Evolutionary conservation across 1,140 invertebrate genomes (phyloP).

Genomic region (Palaemon carinicauda): DNA sequence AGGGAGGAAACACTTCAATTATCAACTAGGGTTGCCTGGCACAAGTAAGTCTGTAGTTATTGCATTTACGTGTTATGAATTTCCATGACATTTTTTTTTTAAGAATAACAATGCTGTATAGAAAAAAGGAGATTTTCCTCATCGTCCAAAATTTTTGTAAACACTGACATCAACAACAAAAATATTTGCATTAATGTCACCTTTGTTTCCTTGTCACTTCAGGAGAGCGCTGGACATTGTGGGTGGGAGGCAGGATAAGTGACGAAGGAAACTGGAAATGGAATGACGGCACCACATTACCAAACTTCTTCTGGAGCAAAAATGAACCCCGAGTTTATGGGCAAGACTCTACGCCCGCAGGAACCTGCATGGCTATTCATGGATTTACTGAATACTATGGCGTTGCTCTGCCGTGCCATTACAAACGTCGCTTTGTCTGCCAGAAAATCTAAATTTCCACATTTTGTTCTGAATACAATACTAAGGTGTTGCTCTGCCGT

Average conservation of each 20-base stretch:
- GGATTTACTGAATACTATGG: slow-evolving; percentile 22
- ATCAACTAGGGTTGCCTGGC: background rate
- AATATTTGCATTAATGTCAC: background rate
- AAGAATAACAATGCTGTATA: background rate
- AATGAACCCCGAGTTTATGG: background rate
- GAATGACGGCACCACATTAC: background rate
- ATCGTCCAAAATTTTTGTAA: too few relatives aligned
- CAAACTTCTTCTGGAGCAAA: slow-evolving; percentile 1
- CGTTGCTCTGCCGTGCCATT: slow-evolving; percentile 23
- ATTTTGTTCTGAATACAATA: too few relatives aligned
- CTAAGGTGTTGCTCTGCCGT: too few relatives aligned
- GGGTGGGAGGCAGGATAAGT: slow-evolving; percentile 17
- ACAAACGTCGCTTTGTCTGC: slow-evolving; percentile 26
- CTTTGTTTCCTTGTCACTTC: background rate
- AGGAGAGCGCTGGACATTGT: slow-evolving; percentile 33
- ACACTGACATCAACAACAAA: background rate
- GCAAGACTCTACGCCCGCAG: background rate
- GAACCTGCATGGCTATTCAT: slow-evolving; percentile 27
- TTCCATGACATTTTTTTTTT: too few relatives aligned
- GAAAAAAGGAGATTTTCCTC: too few relatives aligned
- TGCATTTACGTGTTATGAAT: too few relatives aligned
- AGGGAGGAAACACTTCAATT: background rate
- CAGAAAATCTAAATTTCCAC: background rate
- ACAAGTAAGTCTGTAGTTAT: background rate
- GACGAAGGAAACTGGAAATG: background rate